Percentiles rank a stretch among this genome's conserved stretches.
phyloP scores from a whole-genome alignment of 2,113 vertebrate genomes.

The Chaetorhynchus papuensis region DNA sequence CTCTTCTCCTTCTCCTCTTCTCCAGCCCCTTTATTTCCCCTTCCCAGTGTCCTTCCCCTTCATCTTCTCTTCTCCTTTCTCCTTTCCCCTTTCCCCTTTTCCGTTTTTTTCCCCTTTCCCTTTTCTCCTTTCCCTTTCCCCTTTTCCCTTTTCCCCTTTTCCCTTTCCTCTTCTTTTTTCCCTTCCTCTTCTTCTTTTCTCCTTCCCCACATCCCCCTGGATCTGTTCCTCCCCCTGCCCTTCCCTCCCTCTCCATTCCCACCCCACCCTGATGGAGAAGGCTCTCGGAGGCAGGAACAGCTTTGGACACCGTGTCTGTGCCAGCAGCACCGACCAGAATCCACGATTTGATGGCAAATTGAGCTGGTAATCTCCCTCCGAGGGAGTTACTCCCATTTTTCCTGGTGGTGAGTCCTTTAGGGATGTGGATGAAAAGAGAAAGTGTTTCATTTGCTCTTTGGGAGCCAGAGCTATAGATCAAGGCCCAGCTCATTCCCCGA shows the following conservation, averaged over 20 bases:
- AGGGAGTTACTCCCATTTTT: constrained; percentile 6
- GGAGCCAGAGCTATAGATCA: constrained; percentile 26
- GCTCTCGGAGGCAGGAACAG: background rate
- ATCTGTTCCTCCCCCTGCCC: background rate
- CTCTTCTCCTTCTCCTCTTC: background rate
- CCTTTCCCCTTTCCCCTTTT: background rate
- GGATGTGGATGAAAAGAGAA: constrained; percentile 32
- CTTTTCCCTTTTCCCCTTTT: no score
- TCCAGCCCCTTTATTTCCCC: background rate
- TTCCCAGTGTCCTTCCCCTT: background rate
- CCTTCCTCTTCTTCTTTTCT: background rate
- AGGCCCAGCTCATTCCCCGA: constrained; percentile 9
- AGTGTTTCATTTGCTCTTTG: constrained; percentile 43
- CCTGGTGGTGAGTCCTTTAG: background rate
- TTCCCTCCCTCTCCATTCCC: background rate
- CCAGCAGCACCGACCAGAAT: background rate
- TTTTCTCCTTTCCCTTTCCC: background rate
- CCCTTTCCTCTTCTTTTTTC: background rate
- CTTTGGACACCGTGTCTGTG: background rate
- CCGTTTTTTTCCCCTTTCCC: rapidly evolving
- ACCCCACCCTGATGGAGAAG: background rate
- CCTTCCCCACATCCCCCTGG: rapidly evolving
- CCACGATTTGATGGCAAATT: background rate
- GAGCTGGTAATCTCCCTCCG: background rate
- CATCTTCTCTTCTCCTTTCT: no score